These are phyloP conservation scores for Hyperopisus bebe DNA, from an alignment of 2,113 vertebrate species.

Conservation along the genomic window DNA sequence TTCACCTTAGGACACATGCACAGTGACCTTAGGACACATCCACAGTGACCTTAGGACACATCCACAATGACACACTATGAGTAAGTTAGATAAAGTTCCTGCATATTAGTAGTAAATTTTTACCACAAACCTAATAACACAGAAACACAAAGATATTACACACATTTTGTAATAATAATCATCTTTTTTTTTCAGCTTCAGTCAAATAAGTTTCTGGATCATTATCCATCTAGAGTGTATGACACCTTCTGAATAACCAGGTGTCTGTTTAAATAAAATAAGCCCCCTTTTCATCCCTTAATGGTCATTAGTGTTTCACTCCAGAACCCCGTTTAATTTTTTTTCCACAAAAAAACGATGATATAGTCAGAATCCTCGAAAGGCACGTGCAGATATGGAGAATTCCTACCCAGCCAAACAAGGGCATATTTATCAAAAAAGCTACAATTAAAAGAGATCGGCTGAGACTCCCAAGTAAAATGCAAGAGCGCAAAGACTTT, in stretches of 20 bases:
- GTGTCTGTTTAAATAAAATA: not conserved
- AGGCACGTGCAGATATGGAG: not conserved
- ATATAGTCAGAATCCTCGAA: not conserved
- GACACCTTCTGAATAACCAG: not conserved
- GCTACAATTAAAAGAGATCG: not conserved
- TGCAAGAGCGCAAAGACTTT: not conserved
- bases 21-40: not conserved
- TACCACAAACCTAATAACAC: not conserved
- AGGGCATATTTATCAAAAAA: not conserved
- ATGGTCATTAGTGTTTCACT: not conserved
- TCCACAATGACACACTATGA: not conserved
- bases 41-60: not conserved
- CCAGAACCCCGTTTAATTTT: not conserved
- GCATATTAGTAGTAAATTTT: not conserved
- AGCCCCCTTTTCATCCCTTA: not conserved
- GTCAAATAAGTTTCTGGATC: not conserved
- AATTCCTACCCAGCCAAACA: not conserved
- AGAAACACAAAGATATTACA: not conserved
- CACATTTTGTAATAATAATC: not conserved
- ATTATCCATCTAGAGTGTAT: not conserved
- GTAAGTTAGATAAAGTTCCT: not conserved
- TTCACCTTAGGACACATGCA: not conserved
- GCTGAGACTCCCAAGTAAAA: not conserved
- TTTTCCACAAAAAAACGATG: not conserved
- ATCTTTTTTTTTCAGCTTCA: not conserved